Percentiles rank a stretch among this genome's conserved stretches.
Conservation (phyloP, 2,888 invertebrate species). For the Dryobotodes eremita region DNA sequence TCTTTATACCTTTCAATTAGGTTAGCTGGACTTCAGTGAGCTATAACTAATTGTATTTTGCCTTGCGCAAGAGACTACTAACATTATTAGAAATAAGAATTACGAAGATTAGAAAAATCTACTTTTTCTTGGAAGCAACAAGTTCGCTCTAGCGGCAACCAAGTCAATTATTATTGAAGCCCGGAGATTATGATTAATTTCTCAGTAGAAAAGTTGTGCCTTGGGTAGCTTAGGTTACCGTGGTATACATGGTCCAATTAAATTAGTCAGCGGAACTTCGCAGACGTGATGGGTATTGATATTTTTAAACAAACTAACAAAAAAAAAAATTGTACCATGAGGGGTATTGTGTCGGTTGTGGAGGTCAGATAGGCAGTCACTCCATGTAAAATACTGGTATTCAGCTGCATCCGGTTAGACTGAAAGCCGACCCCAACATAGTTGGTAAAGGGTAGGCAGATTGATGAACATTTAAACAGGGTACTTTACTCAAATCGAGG, state of each 20-base stretch:
- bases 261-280: neutral
- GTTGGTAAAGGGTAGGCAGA: neutral
- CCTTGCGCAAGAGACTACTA: neutral
- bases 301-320: too few species aligned
- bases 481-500: neutral
- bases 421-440: neutral
- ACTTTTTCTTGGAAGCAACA: constrained; percentile 3
- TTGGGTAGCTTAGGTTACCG: neutral
- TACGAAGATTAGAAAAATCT: neutral
- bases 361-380: neutral
- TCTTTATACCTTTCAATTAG: neutral
- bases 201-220: too few species aligned
- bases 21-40: neutral
- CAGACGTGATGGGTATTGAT: neutral
- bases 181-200: neutral
- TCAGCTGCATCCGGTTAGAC: neutral
- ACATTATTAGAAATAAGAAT: neutral
- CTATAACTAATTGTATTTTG: neutral
- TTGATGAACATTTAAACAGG: neutral
- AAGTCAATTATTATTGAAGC: neutral
- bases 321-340: too few species aligned
- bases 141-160: neutral
- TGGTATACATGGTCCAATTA: neutral
- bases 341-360: too few species aligned
- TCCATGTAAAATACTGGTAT: neutral